Conservation (phyloP, 2,113 vertebrate genomes). For the Ondatra zibethicus region DNA sequence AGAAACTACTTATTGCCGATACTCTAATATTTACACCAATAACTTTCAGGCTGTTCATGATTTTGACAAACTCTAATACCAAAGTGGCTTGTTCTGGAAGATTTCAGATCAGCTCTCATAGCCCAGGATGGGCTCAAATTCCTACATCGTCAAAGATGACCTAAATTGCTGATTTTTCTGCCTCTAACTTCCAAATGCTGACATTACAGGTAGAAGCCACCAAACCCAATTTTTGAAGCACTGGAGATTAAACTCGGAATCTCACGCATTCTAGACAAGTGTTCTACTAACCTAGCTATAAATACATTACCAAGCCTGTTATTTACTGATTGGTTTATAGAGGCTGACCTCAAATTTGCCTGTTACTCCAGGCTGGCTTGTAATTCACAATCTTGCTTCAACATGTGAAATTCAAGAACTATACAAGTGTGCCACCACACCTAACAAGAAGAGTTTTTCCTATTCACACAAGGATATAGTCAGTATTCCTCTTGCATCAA, state of each 20-base stretch:
- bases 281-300: not conserved
- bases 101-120: not conserved
- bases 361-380: not conserved
- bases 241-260: not conserved
- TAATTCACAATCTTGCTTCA: not conserved
- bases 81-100: not conserved
- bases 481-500: not conserved
- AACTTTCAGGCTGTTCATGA: not conserved
- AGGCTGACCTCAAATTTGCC: not conserved
- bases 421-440: not conserved
- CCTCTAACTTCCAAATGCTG: not conserved
- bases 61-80: conserved; percentile 17
- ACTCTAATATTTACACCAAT: not conserved
- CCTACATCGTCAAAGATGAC: not conserved
- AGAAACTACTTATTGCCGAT: not conserved
- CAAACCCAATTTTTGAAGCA: not conserved
- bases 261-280: not conserved
- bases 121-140: not conserved
- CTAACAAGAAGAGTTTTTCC: not conserved
- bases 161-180: not conserved
- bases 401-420: not conserved
- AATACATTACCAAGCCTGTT: not conserved
- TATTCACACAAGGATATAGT: not conserved
- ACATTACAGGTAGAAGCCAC: not conserved
- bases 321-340: not conserved